Evolutionary conservation across 2,113 vertebrate genomes (phyloP), one percentile per base, ranked within the genome.

Genomic region (Egretta garzetta): DNA sequence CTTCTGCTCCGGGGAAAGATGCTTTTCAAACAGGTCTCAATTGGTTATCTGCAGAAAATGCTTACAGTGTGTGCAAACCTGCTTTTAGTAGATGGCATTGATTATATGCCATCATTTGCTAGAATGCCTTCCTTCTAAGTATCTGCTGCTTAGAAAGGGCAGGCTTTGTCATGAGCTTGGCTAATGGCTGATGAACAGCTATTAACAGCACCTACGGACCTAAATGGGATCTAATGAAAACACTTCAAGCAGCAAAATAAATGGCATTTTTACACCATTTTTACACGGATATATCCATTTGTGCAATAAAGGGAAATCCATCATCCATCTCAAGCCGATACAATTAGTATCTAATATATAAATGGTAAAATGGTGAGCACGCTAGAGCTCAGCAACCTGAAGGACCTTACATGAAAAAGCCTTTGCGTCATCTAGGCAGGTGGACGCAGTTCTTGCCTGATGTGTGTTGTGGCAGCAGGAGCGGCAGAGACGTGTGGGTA

Each of bases 141-240:
- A 71, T 5, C n/a, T 76, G 27, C 52, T 23, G 32, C 27, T 92
- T 86, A 81, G 58, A 60, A 76, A n/a, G 47, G 75, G 35, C 52
- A 77, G 64, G 24, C 53, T 47, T 52, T 76, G 39, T 32, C 41
- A 67, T 14, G 27, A 86, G 12, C 32, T 66, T 55, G 16, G 56
- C 43, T 77, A 43, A 37, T 15, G 47, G 39, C 72, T 66, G 45
- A 66, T 30, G 45, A 88, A 74, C 8, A 70, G 37, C 30, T 53
- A 33, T 13, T 49, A 70, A 72, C 28, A 80, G 37, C 60, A 58
- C 18, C 27, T 86, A 45, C 27, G 72, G 60, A 39, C 28, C 49
- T 53, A 45, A 68, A 45, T 0, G 1, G 5, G 5, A 53, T 70
- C 62, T 70, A 70, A 53, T 0, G 0, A 70, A 90, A 86, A 53